Conservation (phyloP, 2,797 vertebrate genomes). For the Sylvilagus floridanus region DNA sequence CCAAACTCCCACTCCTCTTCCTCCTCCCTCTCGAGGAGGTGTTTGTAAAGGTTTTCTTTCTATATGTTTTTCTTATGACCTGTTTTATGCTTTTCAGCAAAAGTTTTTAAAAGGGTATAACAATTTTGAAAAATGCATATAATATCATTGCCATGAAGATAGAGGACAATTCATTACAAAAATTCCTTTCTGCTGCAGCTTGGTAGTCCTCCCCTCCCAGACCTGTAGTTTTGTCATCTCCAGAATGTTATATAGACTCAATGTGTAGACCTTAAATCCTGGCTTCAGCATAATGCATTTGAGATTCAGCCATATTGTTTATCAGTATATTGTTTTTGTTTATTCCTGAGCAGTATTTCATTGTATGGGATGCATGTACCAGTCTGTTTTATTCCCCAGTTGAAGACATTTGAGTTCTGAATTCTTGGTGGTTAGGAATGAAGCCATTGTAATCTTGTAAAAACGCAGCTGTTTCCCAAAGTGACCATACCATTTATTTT, state of each 20-base stretch:
- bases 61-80: not conserved
- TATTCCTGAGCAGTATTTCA: constrained; percentile 3
- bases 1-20: no score
- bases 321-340: not conserved
- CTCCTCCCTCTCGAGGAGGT: no score
- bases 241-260: not conserved
- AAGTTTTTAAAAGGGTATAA: not conserved
- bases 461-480: not conserved
- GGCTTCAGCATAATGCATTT: constrained; percentile 2
- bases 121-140: not conserved
- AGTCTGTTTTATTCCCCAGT: not conserved
- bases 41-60: not conserved
- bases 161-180: not conserved
- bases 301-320: not conserved
- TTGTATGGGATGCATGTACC: not conserved
- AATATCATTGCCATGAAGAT: not conserved
- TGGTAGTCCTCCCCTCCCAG: not conserved
- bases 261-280: not conserved
- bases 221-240: not conserved
- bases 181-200: not conserved
- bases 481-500: not conserved
- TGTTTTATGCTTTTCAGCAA: not conserved
- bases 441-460: not conserved
- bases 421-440: not conserved
- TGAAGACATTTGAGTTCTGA: not conserved